Evolutionary conservation across 2,888 invertebrate species (phyloP), one percentile per base, ranked within the genome.

Genomic region (Salticus scenicus): DNA sequence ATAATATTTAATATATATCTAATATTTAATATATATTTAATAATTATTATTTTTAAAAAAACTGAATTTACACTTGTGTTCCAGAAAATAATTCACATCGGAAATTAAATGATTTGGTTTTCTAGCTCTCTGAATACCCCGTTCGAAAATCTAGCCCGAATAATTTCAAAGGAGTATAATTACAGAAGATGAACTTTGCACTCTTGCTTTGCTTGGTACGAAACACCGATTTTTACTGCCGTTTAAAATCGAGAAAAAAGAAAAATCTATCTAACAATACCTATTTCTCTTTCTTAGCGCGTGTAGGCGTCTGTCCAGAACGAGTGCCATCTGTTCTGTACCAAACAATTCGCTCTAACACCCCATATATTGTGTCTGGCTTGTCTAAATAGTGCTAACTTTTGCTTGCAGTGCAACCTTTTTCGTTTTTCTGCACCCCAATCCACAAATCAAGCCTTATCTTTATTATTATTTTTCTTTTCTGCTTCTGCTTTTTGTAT

Each of bases 321-420:
- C 70, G 57, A 42, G 66, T 72, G 83, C 77, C 83, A 84, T 84
- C 83, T 84, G 83, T 37, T 72, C 66, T 66, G 72, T 84, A 84
- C 66, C 77, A 84, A 84, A 84, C 83, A 84, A 78, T 84, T 73
- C 64, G 51, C 70, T 20, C 77, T 76, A 84, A 84, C 83, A 84
- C 83, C 72, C 77, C 83, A 84, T 77, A 77, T 72, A 84, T 84
- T 84, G 83, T 84, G 57, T 69, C 77, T 57, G 72, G 41, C 77
- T 69, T 84, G 83, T 77, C 83, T 84, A 84, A 84, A 84, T 77
- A 84, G 83, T 77, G 83, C 69, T 77, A 83, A 77, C 83, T 83
- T 83, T 83, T 72, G 66, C 72, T 27, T 42, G 41, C 37, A 77
- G 72, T 67, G 77, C 47, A 84, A 84, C 83, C 77, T 84, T 66